Evolutionary conservation across 2,888 invertebrate genomes (phyloP).

Genomic region (Drosophila stalkeri): DNA sequence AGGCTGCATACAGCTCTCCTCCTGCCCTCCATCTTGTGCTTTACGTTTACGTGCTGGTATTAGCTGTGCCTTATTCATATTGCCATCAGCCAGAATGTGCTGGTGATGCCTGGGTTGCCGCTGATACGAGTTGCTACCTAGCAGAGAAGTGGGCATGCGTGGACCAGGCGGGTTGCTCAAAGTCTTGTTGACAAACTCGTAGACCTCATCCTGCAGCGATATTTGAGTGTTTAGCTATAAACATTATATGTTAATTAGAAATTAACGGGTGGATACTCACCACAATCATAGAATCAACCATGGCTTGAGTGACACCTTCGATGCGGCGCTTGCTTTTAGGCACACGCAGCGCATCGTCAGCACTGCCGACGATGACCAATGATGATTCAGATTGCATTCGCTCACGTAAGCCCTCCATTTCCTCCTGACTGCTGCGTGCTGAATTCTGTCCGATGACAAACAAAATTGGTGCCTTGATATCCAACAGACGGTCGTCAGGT

Average conservation of each 20-base stretch:
- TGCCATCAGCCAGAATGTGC: conserved; percentile 50
- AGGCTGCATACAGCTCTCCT: conserved; percentile 83
- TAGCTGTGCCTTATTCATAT: conserved; percentile 43
- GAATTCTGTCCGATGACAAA: conserved; percentile 93
- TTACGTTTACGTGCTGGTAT: conserved; percentile 86
- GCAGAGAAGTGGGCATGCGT: conserved; percentile 77
- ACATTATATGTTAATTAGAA: not conserved
- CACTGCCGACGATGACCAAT: conserved; percentile 91
- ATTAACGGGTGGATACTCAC: conserved; percentile 82
- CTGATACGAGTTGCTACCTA: conserved; percentile 51
- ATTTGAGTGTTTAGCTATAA: not conserved
- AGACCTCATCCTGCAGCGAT: conserved; percentile 87
- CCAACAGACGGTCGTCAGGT: conserved; percentile 91
- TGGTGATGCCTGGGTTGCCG: conserved; percentile 51
- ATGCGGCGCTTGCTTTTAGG: conserved; percentile 89
- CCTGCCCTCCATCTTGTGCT: conserved; percentile 84
- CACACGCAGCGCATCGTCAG: conserved; percentile 91
- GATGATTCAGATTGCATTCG: conserved; percentile 91
- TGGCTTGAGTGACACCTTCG: conserved; percentile 92
- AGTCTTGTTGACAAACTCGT: conserved; percentile 88
- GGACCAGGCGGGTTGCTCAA: conserved; percentile 87
- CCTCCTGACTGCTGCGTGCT: conserved; percentile 88
- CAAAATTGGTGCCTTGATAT: conserved; percentile 90
- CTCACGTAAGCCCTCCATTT: conserved; percentile 91
- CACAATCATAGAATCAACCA: conserved; percentile 92